phyloP scores from a whole-genome alignment of 2,113 vertebrate genomes.

The Apodemus speciosus region DNA sequence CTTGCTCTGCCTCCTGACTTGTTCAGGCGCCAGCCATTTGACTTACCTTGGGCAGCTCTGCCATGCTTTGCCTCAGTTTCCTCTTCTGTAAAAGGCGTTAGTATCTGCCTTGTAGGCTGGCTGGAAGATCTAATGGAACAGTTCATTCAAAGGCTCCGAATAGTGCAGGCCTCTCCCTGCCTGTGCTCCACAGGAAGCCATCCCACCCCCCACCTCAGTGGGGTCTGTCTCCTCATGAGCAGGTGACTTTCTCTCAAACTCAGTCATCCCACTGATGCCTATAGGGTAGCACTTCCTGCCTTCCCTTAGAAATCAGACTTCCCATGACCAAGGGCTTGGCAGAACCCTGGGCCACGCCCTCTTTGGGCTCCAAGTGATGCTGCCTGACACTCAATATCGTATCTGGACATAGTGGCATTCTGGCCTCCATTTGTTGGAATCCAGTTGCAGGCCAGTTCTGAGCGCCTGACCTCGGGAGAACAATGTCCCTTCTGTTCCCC shows the following conservation, averaged over 20 bases:
- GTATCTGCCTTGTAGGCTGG: neutral
- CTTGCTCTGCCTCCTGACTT: neutral
- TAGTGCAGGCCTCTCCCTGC: rapidly evolving
- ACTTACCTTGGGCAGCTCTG: neutral
- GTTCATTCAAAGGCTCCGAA: neutral
- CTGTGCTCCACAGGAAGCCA: neutral
- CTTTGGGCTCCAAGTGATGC: conserved; percentile 74
- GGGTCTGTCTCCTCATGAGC: neutral
- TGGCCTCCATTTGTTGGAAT: conserved; percentile 84
- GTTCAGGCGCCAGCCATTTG: rapidly evolving
- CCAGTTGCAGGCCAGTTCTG: conserved; percentile 86
- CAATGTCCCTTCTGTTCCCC: conserved; percentile 88
- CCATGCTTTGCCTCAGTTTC: neutral
- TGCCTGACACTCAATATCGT: conserved; percentile 85
- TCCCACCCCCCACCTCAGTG: neutral
- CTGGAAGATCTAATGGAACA: neutral
- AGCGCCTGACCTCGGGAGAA: conserved; percentile 85
- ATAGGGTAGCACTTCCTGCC: neutral
- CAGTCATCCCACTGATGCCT: neutral
- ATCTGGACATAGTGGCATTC: conserved; percentile 84
- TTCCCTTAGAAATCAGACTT: conserved; percentile 84
- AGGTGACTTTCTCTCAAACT: conserved; percentile 46
- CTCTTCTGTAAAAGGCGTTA: neutral
- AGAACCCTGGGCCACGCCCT: neutral
- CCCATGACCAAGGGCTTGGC: conserved; percentile 75